Evolutionary conservation across 2,113 vertebrate genomes (phyloP), one percentile per base, ranked within the genome.

Genomic region (Pseudopodoces humilis): DNA sequence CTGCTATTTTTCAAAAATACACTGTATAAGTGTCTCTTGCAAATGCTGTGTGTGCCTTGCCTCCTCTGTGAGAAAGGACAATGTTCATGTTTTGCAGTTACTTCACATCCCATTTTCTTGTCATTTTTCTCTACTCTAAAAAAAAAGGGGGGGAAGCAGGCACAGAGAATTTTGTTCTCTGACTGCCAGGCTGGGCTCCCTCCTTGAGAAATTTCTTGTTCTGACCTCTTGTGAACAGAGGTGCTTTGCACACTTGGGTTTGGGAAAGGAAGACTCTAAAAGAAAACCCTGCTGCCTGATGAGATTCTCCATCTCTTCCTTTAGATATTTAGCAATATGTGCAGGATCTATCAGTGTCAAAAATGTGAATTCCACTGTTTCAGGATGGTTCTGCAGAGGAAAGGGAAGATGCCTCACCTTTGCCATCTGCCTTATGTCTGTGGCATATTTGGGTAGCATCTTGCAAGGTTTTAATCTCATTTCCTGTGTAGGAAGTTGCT

Each of bases 331-430:
- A 63, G 67, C 43, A 41, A 5, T 6, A 13, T 10, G 47, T 74
- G 64, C 74, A 81, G 64, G 65, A 63, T 56, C 31, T 59, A 3
- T 46, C 39, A 22, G 64, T 9, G 60, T 70, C 59, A 46, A 63
- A 82, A 94, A 59, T 28, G 53, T 72, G 56, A 82, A 92, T 69
- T 88, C 33, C 55, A 11, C 53, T 41, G 11, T 27, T 86, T 22
- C 15, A 27, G 76, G 31, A 18, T 52, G 37, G 14, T 30, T 92
- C 75, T 90, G 67, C 31, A 82, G 31, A 78, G 58, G 28, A 50
- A 87, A 68, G 64, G n/a, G 65, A 78, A 93, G 53, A 41, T 37
- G 68, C 64, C 24, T 92, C 88, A 84, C 91, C 92, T 92, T 77
- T 93, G 71, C 71, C 63, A 59, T 30, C 80, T 93, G 33, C 85